A percentile compares a stretch with the other conserved stretches of the same genome.
phyloP scores from a whole-genome alignment of 2,113 vertebrate genomes.

The Marmota flaviventris region DNA sequence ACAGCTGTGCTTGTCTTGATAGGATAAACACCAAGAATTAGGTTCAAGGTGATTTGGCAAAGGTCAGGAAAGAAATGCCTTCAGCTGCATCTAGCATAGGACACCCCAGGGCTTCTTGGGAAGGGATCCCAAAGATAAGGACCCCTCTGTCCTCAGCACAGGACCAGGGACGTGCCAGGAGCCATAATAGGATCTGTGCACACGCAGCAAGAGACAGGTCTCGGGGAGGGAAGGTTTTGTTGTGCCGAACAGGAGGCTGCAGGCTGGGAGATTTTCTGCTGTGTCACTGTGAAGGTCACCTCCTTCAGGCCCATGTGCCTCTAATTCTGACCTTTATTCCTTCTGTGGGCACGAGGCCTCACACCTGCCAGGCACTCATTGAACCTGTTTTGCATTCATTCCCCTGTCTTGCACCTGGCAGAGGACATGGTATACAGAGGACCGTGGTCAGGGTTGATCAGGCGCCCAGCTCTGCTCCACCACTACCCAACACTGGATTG shows the following conservation, averaged over 20 bases:
- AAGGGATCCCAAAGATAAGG: neutral
- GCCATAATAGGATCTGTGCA: neutral
- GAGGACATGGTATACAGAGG: neutral
- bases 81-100: neutral
- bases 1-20: neutral
- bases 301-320: neutral
- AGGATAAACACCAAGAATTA: constrained; percentile 16
- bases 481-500: neutral
- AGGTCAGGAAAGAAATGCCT: constrained; percentile 25
- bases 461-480: neutral
- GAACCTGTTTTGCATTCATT: constrained; percentile 12
- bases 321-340: neutral
- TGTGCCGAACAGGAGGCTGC: neutral
- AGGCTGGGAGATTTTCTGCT: neutral
- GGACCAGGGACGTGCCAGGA: neutral
- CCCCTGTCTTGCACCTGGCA: neutral
- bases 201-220: neutral
- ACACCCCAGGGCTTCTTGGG: neutral
- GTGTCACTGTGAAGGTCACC: neutral
- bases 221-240: neutral
- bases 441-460: neutral
- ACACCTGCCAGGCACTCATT: neutral
- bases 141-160: neutral
- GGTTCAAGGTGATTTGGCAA: constrained; percentile 67
- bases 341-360: neutral